Conservation (phyloP, 2,797 vertebrate species). For the Discoglossus pictus region DNA sequence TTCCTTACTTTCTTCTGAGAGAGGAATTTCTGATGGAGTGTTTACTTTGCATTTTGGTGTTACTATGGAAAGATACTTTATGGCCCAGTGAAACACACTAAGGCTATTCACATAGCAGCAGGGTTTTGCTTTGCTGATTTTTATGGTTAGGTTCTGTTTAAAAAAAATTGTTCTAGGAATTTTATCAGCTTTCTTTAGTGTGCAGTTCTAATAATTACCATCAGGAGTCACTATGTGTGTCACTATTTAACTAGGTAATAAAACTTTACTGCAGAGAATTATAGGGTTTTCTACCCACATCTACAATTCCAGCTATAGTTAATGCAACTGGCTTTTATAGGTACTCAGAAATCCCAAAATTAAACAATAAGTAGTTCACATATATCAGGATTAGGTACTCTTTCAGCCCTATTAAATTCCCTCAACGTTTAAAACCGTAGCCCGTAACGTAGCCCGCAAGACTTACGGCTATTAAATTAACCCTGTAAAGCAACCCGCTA, state of each 20-base stretch:
- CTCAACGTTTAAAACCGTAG: too few species aligned
- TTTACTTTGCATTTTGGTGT: conserved; percentile 53
- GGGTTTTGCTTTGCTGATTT: conserved; percentile 20
- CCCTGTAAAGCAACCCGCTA: too few species aligned
- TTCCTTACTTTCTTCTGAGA: conserved; percentile 24
- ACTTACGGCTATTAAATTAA: too few species aligned
- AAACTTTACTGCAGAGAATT: too few species aligned
- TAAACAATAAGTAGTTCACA: background rate
- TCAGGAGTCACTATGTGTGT: conserved; percentile 12
- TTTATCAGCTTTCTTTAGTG: conserved; percentile 10
- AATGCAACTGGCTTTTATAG: too few species aligned
- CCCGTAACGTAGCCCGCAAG: too few species aligned
- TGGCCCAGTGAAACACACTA: conserved; percentile 38
- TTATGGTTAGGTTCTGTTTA: conserved; percentile 20
- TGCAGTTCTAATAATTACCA: conserved; percentile 14
- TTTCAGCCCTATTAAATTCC: too few species aligned
- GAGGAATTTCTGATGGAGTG: conserved; percentile 48
- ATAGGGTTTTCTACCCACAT: too few species aligned
- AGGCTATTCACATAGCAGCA: conserved; percentile 26
- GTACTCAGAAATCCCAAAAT: too few species aligned
- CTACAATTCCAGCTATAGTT: too few species aligned
- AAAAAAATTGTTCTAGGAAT: conserved; percentile 31
- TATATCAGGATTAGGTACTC: too few species aligned
- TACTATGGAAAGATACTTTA: conserved; percentile 59
- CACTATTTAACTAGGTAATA: background rate